A percentile compares a stretch with the other conserved stretches of the same genome.
Evolutionary conservation across 2,113 vertebrate genomes (phyloP).

Genomic region (Dermatemys mawii): DNA sequence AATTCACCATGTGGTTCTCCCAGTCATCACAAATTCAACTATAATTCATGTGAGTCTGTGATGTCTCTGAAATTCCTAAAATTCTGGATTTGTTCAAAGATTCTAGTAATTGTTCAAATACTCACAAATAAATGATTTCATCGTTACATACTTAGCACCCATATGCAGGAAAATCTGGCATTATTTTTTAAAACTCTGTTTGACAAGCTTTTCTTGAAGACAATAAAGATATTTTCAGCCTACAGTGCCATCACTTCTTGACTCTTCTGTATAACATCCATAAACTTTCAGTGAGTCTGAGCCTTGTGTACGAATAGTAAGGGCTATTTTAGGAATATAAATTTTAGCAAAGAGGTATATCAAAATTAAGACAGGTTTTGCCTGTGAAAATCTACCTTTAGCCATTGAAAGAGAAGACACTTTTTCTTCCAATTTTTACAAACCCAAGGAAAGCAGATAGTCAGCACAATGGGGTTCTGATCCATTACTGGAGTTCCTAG

Average conservation of each 20-base stretch:
- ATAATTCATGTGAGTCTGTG: too few relatives aligned
- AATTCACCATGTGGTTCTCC: too few relatives aligned
- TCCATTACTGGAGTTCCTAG: neutral
- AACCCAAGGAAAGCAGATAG: neutral
- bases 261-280: neutral
- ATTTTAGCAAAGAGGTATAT: too few relatives aligned
- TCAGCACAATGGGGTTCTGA: neutral
- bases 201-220: neutral
- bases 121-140: neutral
- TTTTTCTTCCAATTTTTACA: neutral
- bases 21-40: too few relatives aligned
- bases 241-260: neutral
- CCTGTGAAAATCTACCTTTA: neutral
- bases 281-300: neutral
- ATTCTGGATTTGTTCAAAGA: too few relatives aligned
- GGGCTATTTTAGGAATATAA: too few relatives aligned
- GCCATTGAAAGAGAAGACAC: neutral
- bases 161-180: neutral
- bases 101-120: too few relatives aligned
- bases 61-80: too few relatives aligned
- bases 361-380: neutral
- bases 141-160: too few relatives aligned
- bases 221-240: neutral
- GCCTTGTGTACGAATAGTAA: neutral
- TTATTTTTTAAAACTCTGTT: neutral